These are phyloP conservation scores for Synergus laeviventris DNA, from an alignment of 2,888 invertebrate species.

Conservation along the genomic window DNA sequence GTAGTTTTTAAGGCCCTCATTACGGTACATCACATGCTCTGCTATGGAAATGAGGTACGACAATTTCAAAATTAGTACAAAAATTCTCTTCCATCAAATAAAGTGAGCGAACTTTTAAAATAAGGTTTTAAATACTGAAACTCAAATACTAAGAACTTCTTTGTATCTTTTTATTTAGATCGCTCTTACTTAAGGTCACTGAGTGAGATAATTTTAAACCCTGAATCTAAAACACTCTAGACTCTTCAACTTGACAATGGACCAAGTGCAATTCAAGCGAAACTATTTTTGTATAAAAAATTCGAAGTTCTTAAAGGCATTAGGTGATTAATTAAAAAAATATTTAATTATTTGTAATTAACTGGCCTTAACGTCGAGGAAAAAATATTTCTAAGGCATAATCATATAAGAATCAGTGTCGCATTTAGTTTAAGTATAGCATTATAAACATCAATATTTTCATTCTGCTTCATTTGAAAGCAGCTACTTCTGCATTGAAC, in stretches of 20 bases:
- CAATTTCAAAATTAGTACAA: neutral
- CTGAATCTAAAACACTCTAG: constrained; percentile 28
- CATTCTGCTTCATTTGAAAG: constrained; percentile 1
- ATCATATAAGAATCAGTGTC: neutral
- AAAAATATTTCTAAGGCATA: neutral
- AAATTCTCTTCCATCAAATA: neutral
- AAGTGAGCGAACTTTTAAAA: neutral
- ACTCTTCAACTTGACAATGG: constrained; percentile 55
- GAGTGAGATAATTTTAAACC: constrained; percentile 25
- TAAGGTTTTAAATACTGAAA: neutral
- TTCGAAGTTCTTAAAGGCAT: too few species aligned
- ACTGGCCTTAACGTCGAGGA: neutral
- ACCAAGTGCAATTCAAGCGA: constrained; percentile 39
- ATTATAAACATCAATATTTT: neutral
- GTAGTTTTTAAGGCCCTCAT: constrained; percentile 99
- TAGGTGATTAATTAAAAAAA: too few species aligned
- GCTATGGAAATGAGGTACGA: constrained; percentile 99
- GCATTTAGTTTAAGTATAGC: neutral
- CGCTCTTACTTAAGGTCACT: constrained; percentile 27
- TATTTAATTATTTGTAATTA: neutral
- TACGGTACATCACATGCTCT: constrained; percentile 99
- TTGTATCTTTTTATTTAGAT: constrained; percentile 9
- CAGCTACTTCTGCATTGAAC: constrained; percentile 15
- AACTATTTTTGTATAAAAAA: neutral
- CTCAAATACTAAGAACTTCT: neutral